phyloP scores from a whole-genome alignment of 2,113 vertebrate genomes.

The Vidua chalybeata region DNA sequence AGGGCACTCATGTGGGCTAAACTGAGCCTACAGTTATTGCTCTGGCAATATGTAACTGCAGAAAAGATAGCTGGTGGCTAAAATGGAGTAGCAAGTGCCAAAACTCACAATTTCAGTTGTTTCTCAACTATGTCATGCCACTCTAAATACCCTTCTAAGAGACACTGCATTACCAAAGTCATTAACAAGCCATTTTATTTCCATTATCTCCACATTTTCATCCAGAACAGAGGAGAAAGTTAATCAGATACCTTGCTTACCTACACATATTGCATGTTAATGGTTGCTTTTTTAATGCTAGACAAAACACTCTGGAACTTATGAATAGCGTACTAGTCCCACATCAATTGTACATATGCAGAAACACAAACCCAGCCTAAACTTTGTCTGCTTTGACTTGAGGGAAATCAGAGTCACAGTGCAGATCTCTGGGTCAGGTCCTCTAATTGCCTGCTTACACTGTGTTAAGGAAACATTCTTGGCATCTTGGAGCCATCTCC shows the following conservation, averaged over 20 bases:
- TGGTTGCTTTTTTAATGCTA: neutral
- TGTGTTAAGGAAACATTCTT: neutral
- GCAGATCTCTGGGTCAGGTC: neutral
- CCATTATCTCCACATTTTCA: conserved; percentile 34
- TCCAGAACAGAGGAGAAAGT: conserved; percentile 9
- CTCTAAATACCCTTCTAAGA: neutral
- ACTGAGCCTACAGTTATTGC: neutral
- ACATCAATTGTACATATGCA: neutral
- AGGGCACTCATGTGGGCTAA: neutral
- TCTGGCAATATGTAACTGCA: neutral
- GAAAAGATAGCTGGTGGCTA: neutral
- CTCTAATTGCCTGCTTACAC: neutral
- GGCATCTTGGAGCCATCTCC: neutral
- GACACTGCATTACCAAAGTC: neutral
- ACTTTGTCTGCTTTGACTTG: neutral
- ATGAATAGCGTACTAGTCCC: neutral
- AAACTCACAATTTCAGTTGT: neutral
- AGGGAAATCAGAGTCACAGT: neutral
- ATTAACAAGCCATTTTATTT: conserved; percentile 52
- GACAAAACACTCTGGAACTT: neutral
- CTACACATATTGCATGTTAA: conserved; percentile 5
- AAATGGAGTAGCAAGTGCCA: neutral
- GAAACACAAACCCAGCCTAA: neutral
- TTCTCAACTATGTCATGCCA: neutral
- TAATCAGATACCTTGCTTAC: conserved; percentile 35